Evolutionary conservation across 1,140 invertebrate species (phyloP).

Genomic region (Dendrolimus kikuchii): DNA sequence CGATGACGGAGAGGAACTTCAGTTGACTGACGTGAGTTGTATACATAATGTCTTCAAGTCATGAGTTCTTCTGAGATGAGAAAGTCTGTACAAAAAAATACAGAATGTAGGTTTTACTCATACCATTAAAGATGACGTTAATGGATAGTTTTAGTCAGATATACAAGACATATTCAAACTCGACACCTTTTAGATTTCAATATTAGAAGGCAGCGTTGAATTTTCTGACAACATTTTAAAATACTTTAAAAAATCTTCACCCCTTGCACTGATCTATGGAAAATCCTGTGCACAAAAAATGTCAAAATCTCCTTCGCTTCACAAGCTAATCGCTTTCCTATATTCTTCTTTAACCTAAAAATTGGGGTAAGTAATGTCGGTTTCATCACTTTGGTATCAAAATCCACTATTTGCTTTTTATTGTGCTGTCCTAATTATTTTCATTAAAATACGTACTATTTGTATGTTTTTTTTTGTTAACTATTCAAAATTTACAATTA

Average conservation of each 20-base stretch:
- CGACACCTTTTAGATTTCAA: too few relatives aligned
- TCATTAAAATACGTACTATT: too few relatives aligned
- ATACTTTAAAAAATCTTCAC: too few relatives aligned
- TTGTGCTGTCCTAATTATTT: too few relatives aligned
- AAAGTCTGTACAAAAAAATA: constrained; percentile 14
- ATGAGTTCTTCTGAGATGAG: constrained; percentile 7
- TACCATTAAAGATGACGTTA: constrained; percentile 22
- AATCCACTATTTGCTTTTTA: too few relatives aligned
- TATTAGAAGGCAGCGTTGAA: background rate
- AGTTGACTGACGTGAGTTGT: constrained; percentile 82
- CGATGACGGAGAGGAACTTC: constrained; percentile 97
- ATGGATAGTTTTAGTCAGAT: constrained; percentile 6
- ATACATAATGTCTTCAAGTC: constrained; percentile 19
- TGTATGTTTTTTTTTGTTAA: too few relatives aligned
- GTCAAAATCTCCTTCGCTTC: background rate
- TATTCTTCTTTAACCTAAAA: too few relatives aligned
- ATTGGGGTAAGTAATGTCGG: too few relatives aligned
- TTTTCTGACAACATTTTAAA: background rate
- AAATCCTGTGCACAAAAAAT: background rate
- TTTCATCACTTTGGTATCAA: too few relatives aligned
- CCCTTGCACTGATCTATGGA: background rate
- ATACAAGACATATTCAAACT: too few relatives aligned
- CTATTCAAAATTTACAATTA: too few relatives aligned
- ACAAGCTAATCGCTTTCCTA: too few relatives aligned
- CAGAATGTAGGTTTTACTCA: constrained; percentile 6